These are phyloP conservation scores for Falcunculus frontatus DNA, from an alignment of 2,113 vertebrate genomes.

Conservation along the genomic window DNA sequence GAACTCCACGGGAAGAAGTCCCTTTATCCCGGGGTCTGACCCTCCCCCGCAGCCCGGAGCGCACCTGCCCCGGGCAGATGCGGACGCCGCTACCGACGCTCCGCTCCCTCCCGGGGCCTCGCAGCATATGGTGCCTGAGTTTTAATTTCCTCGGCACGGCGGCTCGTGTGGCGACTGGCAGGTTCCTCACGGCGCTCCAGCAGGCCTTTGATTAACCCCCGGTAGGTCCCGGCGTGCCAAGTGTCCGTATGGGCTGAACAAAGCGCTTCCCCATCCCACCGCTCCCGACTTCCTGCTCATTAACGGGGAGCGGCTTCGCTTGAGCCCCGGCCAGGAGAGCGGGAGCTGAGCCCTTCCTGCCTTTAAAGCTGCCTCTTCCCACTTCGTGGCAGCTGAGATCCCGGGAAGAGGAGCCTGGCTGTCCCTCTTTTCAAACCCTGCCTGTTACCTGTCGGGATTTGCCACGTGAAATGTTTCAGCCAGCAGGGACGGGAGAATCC, in stretches of 20 bases:
- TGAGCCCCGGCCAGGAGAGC: not conserved
- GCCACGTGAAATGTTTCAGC: not conserved
- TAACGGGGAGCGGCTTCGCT: not conserved
- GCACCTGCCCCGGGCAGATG: not conserved
- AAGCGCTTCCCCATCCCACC: not conserved
- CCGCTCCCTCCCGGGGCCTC: not conserved
- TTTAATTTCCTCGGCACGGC: slow-evolving; percentile 46
- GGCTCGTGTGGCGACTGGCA: not conserved
- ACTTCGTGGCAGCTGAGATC: accelerated
- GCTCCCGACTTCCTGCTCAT: not conserved
- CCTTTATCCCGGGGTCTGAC: too few species aligned
- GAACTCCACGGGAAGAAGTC: not conserved
- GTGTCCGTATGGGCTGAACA: not conserved
- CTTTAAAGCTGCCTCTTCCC: not conserved
- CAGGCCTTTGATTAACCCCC: not conserved
- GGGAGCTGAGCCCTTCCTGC: not conserved
- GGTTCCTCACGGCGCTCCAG: not conserved
- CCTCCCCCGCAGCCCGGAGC: not conserved
- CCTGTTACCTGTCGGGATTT: not conserved
- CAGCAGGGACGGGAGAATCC: accelerated
- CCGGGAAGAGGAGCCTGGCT: not conserved
- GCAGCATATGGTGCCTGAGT: slow-evolving; percentile 6
- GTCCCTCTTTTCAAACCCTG: not conserved
- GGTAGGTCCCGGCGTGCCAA: not conserved
- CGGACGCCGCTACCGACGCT: not conserved